Evolutionary conservation across 1,140 invertebrate species (phyloP), one percentile per base, ranked within the genome.

Genomic region (Tenebrio molitor): DNA sequence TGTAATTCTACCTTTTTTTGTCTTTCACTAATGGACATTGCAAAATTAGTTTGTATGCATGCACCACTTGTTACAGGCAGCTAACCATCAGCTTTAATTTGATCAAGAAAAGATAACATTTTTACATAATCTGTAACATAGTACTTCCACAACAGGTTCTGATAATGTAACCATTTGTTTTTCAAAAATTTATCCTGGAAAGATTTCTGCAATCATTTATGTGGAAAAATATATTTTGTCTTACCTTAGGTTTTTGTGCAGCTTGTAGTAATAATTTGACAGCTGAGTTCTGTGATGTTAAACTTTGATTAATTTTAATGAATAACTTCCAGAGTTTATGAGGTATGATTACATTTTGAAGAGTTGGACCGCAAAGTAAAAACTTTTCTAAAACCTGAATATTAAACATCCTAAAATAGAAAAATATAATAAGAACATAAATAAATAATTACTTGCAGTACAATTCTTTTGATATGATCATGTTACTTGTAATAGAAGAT

Each of bases 291-390:
- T 19, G 17, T 2, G 19, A 21, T 14, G 19, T 17, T 50, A 50
- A 50, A 21, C 4, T 50, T 21, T 50, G 44, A 10, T 50, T 17
- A 6, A 50, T 19, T 50, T 17, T 14, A 1, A 23, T 21, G 3
- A 50, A 7, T 50, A 17, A 21, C 19, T 46, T 7, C 76, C 15
- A 1, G 72, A 64, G 8, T 50, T 8, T 2, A n/a, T n/a, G n/a
- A n/a, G 75, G 75, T 34, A 78, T 33, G 14, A 74, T 34, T 33
- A 73, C 33, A 33, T 76, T 46, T 17, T 71, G 67, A 29, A 68
- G 19, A 21, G 75, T 74, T 23, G 77, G 77, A 1, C 77, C 77
- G 23, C 72, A 73, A 12, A 68, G 14, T 14, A 78, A 66, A 68
- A 74, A 76, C 0, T 66, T 15, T 23, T 69, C 17, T 7, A 78